Conservation (phyloP, 30 jellyfish, hydroid and myxozoan genomes). For the Pelagia noctiluca region DNA sequence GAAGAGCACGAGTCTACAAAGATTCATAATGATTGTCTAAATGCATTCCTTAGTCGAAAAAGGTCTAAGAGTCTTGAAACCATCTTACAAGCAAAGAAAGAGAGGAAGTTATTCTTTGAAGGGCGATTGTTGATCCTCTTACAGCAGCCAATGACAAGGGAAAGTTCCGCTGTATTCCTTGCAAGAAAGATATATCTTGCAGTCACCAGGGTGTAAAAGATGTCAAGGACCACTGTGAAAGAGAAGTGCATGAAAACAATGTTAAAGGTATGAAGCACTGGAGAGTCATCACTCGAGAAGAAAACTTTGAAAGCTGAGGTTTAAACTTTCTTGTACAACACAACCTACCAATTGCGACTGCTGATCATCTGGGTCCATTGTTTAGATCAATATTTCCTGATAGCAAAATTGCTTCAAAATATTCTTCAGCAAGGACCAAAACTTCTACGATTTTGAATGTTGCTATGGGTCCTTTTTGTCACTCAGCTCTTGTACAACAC, state of each 20-base stretch:
- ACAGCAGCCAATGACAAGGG: slow-evolving; percentile 19
- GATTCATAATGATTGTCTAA: background rate
- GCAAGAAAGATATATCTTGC: no score
- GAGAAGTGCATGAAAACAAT: slow-evolving; percentile 15
- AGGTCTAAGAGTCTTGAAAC: background rate
- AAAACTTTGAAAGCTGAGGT: slow-evolving; percentile 56
- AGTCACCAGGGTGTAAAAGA: slow-evolving; percentile 77
- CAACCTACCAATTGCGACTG: slow-evolving; percentile 60
- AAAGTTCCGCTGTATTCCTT: slow-evolving; percentile 63
- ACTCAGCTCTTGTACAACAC: no score
- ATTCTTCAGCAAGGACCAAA: no score
- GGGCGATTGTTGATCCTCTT: slow-evolving; percentile 26
- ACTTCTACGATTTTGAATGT: no score
- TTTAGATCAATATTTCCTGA: no score
- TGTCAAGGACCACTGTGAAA: slow-evolving; percentile 51
- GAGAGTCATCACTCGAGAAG: slow-evolving; percentile 21
- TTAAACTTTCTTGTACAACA: slow-evolving; percentile 72
- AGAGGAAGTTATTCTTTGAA: background rate
- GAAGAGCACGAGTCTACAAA: background rate
- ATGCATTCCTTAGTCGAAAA: background rate
- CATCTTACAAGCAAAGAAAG: background rate
- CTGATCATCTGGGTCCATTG: no score
- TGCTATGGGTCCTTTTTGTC: no score
- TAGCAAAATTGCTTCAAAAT: no score
- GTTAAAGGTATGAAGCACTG: slow-evolving; percentile 7